Conservation (phyloP, 2,113 vertebrate species). For the Vanacampus margaritifer region DNA sequence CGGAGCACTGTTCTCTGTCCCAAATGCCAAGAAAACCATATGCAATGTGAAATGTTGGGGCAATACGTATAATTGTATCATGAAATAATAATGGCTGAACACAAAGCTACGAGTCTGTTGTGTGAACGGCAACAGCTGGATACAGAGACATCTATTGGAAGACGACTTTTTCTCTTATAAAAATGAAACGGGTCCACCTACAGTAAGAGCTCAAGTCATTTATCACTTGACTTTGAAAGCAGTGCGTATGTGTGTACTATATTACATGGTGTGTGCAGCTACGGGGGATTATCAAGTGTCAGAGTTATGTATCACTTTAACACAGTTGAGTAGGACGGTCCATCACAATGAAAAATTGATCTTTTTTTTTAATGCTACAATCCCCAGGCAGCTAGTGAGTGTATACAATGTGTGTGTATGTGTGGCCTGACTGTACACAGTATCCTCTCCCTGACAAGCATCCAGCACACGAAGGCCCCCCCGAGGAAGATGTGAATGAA, state of each 20-base stretch:
- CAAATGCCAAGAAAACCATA: too few species aligned
- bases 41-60: too few species aligned
- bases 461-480: slow-evolving; percentile 31
- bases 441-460: slow-evolving; percentile 16
- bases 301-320: slow-evolving; percentile 66
- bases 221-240: slow-evolving; percentile 27
- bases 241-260: slow-evolving; percentile 13
- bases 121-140: too few species aligned
- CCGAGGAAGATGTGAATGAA: slow-evolving; percentile 33
- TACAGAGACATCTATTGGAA: too few species aligned
- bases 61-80: too few species aligned
- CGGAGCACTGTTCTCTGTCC: too few species aligned
- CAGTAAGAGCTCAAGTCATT: slow-evolving; percentile 27
- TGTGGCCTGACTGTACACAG: slow-evolving; percentile 25
- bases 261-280: slow-evolving; percentile 44
- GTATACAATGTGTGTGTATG: slow-evolving; percentile 13
- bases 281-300: slow-evolving; percentile 66
- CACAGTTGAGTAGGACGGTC: slow-evolving; percentile 41
- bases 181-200: background rate
- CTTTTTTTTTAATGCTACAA: slow-evolving; percentile 39
- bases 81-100: too few species aligned
- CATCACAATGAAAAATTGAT: slow-evolving; percentile 65
- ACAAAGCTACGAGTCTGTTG: too few species aligned
- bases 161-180: too few species aligned
- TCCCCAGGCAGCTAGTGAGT: slow-evolving; percentile 34